Evolutionary conservation across 2,113 vertebrate genomes (phyloP), one percentile per base, ranked within the genome.

Genomic region (Vanacampus margaritifer): DNA sequence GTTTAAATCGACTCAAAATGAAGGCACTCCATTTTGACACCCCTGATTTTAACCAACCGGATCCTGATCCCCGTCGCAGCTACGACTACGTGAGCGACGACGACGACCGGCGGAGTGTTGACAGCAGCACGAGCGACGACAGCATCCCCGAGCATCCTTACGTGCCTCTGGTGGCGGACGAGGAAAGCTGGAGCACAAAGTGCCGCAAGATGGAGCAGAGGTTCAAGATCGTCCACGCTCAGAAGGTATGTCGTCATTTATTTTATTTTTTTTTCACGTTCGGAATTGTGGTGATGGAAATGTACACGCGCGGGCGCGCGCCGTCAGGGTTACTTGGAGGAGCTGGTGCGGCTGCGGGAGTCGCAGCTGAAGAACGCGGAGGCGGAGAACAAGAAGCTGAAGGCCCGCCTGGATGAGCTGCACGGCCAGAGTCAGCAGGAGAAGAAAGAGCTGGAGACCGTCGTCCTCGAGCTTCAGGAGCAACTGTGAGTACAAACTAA

Each of bases 151-250:
- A 97, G 5, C 95, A 95, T 78, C 97, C 97, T 45, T 98, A 98
- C 85, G 84, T 96, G 81, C 95, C 95, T 0, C 88, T 98, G 76
- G 93, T 98, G 82, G 93, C 95, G 0, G 95, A 96, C 1, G 95
- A 98, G 84, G 96, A 98, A 91, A 98, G 93, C 87, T 98, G 96
- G 96, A 97, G 95, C 89, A 94, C 89, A 89, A 98, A 97, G 79
- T 98, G 96, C 87, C 94, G 95, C 86, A 98, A 96, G 89, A 98
- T 97, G 95, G 96, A 98, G 90, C 96, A 98, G 90, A 95, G 96
- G 79, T 98, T 98, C 70, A 97, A 96, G 86, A 98, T 98, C 0
- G 94, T 98, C 81, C 96, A 97, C 0, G 97, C 96, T 36, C 97
- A 98, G 84, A 98, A 98, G 94, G 97, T 97, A 80, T 9, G 73